Conservation (phyloP, 2,888 invertebrate species). For the Nemurella pictetii region DNA sequence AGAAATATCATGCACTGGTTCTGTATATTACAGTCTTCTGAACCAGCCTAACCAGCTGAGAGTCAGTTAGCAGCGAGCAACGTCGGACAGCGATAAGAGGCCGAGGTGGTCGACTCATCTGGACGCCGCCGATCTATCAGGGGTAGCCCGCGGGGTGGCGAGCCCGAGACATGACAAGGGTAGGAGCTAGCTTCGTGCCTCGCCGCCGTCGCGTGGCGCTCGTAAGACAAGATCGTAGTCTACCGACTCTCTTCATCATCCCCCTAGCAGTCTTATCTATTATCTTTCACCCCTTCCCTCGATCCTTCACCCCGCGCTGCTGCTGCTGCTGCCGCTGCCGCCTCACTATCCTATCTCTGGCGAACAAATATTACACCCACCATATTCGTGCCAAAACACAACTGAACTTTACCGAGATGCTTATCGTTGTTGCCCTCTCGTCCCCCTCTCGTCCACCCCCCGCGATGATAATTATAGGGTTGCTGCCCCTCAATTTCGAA, state of each 20-base stretch:
- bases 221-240: constrained; percentile 17
- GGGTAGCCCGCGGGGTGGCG: not conserved
- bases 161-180: not conserved
- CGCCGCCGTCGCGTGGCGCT: constrained; percentile 1
- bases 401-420: not conserved
- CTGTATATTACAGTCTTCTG: too few species aligned
- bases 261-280: not conserved
- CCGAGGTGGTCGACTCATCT: not conserved
- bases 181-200: constrained; percentile 1
- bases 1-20: too few species aligned
- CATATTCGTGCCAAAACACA: constrained; percentile 11
- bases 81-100: not conserved
- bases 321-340: not conserved
- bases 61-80: too few species aligned
- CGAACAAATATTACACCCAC: constrained; percentile 4
- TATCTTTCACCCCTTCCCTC: not conserved
- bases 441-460: not conserved
- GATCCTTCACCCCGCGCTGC: too few species aligned
- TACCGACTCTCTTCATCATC: constrained; percentile 24
- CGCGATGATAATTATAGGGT: not conserved
- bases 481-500: not conserved
- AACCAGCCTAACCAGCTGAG: too few species aligned
- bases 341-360: not conserved
- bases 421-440: not conserved
- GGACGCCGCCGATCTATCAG: not conserved